Evolutionary conservation across 1,140 invertebrate species (phyloP), one percentile per base, ranked within the genome.

Genomic region (Acromyrmex charruanus): DNA sequence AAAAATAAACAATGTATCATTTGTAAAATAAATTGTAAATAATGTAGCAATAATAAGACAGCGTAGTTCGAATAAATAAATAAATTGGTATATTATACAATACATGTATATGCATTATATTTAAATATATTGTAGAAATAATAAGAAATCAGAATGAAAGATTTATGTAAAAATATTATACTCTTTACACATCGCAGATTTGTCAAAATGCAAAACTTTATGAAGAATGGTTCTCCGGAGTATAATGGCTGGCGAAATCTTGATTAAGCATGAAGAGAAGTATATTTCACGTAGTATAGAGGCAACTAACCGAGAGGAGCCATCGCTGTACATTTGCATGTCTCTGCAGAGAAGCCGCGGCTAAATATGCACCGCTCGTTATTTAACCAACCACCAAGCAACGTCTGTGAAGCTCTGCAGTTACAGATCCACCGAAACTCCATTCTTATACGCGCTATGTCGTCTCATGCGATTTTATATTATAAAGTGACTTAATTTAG

Each of bases 341-440:
- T 87, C 87, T 87, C 87, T 89, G 86, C 79, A 89, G 87, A 88
- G 87, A 87, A 84, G 85, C 85, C 79, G 63, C 72, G 85, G 69
- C 87, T 89, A 89, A 89, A 89, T 89, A 89, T 89, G 87, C 87
- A 81, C 87, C 66, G 87, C 86, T 89, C 87, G 87, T 89, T 89
- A 89, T 72, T 89, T 87, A 87, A 87, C 85, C 87, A 87, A 89
- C 87, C 85, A 49, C 87, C 87, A 88, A 87, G 87, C 77, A 84
- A 44, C 61, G 87, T 84, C 18, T 79, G 77, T 58, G 72, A 87
- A 89, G 77, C 87, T 87, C 63, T 81, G 86, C 85, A 53, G 39
- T 79, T 72, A 51, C 44, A 84, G 79, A 63, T 69, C 35, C 55
- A 82, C 66, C 85, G 85, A 79, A 79, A 79, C 74, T 87, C 85